Evolutionary conservation across 1,140 invertebrate species (phyloP).

Genomic region (Armadillidium nasatum): DNA sequence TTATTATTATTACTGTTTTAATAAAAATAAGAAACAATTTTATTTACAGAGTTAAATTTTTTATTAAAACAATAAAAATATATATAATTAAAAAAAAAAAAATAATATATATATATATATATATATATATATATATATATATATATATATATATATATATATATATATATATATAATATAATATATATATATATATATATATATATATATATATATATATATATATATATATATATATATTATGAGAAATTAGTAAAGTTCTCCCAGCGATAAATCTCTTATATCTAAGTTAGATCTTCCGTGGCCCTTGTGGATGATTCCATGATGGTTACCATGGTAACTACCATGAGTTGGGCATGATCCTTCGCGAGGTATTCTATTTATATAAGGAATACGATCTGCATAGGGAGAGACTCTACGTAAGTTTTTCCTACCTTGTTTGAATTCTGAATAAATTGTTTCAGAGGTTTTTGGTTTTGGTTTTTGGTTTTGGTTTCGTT

Average conservation of each 20-base stretch:
- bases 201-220: too few species aligned
- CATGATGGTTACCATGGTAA: neutral
- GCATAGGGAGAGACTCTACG: neutral
- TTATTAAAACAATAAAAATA: too few species aligned
- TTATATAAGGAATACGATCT: neutral
- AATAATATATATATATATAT: too few species aligned
- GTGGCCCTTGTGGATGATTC: neutral
- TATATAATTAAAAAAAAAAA: too few species aligned
- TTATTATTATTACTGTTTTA: too few species aligned
- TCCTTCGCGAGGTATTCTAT: neutral
- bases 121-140: too few species aligned
- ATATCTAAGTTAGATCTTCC: neutral
- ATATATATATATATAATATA: too few species aligned
- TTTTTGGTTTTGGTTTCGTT: neutral
- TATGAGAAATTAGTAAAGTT: neutral
- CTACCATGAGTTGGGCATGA: neutral
- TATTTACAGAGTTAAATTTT: too few species aligned
- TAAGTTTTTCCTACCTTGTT: neutral
- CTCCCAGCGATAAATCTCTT: neutral
- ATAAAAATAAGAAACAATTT: too few species aligned
- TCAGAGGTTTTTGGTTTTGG: neutral
- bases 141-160: too few species aligned
- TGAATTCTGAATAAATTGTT: neutral
- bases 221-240: too few species aligned
- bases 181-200: too few species aligned